Evolutionary conservation across 64 coral and sea anemone genomes (phyloP).

Genomic region (Actinia equina): DNA sequence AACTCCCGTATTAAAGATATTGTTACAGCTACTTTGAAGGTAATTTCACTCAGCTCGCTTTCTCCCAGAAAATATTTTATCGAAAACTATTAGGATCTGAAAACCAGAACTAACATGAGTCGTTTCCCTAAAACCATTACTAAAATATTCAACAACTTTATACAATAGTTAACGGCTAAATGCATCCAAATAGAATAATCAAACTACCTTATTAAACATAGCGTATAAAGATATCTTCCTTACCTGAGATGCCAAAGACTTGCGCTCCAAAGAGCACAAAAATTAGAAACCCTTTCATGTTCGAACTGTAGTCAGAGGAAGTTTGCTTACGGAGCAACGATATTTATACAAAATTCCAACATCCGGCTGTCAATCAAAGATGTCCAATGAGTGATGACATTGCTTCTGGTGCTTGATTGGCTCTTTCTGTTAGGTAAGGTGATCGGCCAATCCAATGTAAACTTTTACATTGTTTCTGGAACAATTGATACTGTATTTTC

Average conservation of each 20-base stretch:
- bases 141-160: no score
- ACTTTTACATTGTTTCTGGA: no score
- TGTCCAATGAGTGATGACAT: background rate
- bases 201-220: background rate
- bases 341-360: background rate
- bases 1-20: no score
- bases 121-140: no score
- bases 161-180: background rate
- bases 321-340: background rate
- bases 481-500: no score
- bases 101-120: no score
- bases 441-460: no score
- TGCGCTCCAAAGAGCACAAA: constrained; percentile 3
- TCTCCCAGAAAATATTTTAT: no score
- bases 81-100: no score
- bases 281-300: background rate
- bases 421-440: background rate
- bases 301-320: background rate
- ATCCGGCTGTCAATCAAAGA: constrained; percentile 27
- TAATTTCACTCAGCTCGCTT: no score
- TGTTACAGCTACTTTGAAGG: no score
- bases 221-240: background rate
- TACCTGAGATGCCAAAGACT: background rate
- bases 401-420: background rate
- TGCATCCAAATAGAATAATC: background rate